Percentiles rank a stretch among this genome's conserved stretches.
These are phyloP conservation scores for Phortica okadai DNA, from an alignment of 2,888 invertebrate species.

Conservation along the genomic window DNA sequence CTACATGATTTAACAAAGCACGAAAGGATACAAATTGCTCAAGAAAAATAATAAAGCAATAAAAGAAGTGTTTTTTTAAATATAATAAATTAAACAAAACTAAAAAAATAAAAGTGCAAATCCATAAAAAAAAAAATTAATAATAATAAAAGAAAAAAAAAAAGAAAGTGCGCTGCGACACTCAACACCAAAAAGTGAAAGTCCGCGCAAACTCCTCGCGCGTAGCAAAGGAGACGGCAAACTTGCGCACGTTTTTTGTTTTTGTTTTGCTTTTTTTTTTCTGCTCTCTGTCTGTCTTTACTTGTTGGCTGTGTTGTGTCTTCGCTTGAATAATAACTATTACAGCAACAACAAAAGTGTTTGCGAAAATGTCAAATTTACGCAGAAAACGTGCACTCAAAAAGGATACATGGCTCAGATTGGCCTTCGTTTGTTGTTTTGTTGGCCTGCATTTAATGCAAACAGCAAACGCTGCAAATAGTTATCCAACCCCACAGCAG, in stretches of 20 bases:
- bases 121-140: conserved; percentile 2
- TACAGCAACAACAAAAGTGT: not conserved
- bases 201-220: conserved; percentile 48
- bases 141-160: conserved; percentile 28
- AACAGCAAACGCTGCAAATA: conserved; percentile 41
- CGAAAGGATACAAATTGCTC: too few relatives aligned
- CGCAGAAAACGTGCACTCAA: conserved; percentile 54
- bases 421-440: conserved; percentile 24
- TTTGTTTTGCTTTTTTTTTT: not conserved
- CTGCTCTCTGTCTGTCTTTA: not conserved
- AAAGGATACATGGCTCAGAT: conserved; percentile 65
- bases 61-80: not conserved
- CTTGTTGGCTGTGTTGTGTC: not conserved
- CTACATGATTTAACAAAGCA: not conserved
- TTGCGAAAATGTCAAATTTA: conserved; percentile 42
- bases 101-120: conserved; percentile 5
- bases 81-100: not conserved
- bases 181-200: conserved; percentile 62
- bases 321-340: not conserved
- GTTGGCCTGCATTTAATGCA: conserved; percentile 33
- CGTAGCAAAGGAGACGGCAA: conserved; percentile 14
- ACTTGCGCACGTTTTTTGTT: not conserved
- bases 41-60: not conserved
- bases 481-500: conserved; percentile 78
- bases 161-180: conserved; percentile 58